phyloP scores from a whole-genome alignment of 2,888 invertebrate species.

The Trissoscelio sp. region DNA sequence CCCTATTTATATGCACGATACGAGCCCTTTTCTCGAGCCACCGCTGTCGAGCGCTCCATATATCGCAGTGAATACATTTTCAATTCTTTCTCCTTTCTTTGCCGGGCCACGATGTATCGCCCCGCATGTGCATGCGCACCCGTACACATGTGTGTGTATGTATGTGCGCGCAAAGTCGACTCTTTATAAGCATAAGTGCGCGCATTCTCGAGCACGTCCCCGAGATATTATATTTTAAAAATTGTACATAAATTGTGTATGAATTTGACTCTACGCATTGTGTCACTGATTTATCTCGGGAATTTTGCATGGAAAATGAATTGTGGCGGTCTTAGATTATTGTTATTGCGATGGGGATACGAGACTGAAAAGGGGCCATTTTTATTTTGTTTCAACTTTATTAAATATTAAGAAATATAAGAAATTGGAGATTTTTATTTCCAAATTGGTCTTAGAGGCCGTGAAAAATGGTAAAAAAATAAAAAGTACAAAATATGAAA shows the following conservation, averaged over 20 bases:
- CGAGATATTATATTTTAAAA: slow-evolving; percentile 54
- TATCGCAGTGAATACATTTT: slow-evolving; percentile 66
- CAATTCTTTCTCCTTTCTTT: slow-evolving; percentile 59
- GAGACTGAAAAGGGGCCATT: too few relatives aligned
- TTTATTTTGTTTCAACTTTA: too few relatives aligned
- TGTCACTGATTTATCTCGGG: slow-evolving; percentile 42
- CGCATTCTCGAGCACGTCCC: slow-evolving; percentile 46
- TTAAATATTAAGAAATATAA: too few relatives aligned
- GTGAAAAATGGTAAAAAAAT: too few relatives aligned
- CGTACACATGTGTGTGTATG: slow-evolving; percentile 8
- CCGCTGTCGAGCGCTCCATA: slow-evolving; percentile 63
- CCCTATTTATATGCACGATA: slow-evolving; percentile 68
- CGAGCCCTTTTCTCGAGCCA: slow-evolving; percentile 67
- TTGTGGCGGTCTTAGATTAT: slow-evolving; percentile 23
- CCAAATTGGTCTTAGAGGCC: too few relatives aligned
- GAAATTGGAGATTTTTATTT: too few relatives aligned
- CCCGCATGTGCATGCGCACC: not conserved
- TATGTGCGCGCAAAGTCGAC: slow-evolving; percentile 27
- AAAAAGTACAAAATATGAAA: too few relatives aligned
- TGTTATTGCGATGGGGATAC: not conserved
- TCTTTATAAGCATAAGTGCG: slow-evolving; percentile 50
- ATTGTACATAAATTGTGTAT: slow-evolving; percentile 56
- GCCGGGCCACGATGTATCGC: slow-evolving; percentile 49
- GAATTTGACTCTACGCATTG: slow-evolving; percentile 57
- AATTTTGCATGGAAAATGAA: slow-evolving; percentile 44